A percentile compares a stretch with the other conserved stretches of the same genome.
These are phyloP conservation scores for Vulpes vulpes DNA, from an alignment of 2,113 vertebrate genomes.

Conservation along the genomic window DNA sequence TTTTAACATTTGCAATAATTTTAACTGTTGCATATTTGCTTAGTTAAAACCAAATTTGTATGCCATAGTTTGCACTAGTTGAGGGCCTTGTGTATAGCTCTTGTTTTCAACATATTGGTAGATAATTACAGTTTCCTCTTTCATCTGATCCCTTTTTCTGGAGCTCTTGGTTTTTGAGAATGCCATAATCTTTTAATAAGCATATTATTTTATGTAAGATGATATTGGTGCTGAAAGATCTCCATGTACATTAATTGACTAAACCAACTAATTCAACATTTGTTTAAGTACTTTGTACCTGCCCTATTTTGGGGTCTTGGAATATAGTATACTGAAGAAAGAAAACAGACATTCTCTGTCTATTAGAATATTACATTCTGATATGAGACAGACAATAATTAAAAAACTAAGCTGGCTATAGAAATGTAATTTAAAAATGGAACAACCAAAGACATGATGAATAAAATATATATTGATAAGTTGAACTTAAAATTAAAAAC, in stretches of 20 bases:
- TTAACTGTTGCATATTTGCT: conserved; percentile 8
- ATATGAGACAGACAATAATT: background rate
- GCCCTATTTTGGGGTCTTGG: background rate
- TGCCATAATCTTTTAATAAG: background rate
- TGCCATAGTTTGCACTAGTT: background rate
- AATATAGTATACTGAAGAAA: background rate
- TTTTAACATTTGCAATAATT: background rate
- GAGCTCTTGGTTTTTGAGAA: background rate
- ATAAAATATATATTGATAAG: background rate
- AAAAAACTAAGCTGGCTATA: background rate
- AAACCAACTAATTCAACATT: background rate
- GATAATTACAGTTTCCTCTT: background rate
- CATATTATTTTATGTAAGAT: background rate
- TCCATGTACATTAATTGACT: background rate
- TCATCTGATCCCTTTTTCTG: background rate
- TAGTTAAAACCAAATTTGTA: background rate
- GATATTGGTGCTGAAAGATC: background rate
- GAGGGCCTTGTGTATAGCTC: background rate
- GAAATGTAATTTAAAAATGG: background rate
- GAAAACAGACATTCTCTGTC: background rate
- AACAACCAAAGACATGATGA: background rate
- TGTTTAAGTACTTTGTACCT: background rate
- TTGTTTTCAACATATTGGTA: background rate
- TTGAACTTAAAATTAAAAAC: background rate
- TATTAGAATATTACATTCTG: background rate